phyloP scores from a whole-genome alignment of 2,797 vertebrate genomes.

The Otus scops region DNA sequence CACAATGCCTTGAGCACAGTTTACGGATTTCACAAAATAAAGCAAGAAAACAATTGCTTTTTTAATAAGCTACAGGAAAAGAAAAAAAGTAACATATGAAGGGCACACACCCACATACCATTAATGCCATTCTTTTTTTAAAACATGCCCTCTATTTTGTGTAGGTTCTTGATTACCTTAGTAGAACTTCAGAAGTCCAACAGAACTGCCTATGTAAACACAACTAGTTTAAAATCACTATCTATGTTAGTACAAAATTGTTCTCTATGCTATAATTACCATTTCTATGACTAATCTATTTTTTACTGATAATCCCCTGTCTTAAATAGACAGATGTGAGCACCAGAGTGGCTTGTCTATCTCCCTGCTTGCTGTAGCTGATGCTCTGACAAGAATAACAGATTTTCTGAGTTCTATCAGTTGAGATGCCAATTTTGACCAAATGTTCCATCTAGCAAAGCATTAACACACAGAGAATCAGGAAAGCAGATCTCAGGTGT shows the following conservation, averaged over 20 bases:
- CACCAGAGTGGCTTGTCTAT: background rate
- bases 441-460: background rate
- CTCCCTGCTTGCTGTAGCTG: background rate
- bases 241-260: background rate
- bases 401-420: background rate
- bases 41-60: background rate
- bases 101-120: background rate
- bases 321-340: background rate
- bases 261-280: background rate
- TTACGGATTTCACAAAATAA: background rate
- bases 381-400: background rate
- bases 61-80: background rate
- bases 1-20: background rate
- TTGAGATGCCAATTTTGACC: background rate
- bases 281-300: background rate
- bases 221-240: background rate
- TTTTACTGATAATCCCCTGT: background rate
- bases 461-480: background rate
- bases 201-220: background rate
- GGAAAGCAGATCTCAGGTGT: background rate
- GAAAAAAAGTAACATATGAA: background rate
- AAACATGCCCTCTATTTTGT: background rate
- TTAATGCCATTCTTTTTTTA: background rate
- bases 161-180: background rate
- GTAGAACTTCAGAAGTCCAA: background rate